These are phyloP conservation scores for Triops cancriformis DNA, from an alignment of 1,140 invertebrate species.

Conservation along the genomic window DNA sequence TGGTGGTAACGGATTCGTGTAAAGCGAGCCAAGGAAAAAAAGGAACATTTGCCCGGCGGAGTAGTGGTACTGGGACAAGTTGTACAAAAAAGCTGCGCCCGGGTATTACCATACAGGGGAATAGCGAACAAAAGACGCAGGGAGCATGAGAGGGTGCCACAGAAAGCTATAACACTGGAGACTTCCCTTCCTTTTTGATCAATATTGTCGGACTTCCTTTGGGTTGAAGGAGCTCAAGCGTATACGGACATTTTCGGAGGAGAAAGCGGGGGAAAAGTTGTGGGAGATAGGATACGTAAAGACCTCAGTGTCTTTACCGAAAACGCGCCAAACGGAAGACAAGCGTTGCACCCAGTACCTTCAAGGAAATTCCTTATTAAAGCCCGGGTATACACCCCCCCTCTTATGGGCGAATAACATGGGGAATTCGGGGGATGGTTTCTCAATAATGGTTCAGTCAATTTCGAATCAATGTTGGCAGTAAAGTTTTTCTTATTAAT, in stretches of 20 bases:
- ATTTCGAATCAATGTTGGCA: too few species aligned
- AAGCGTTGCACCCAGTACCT: background rate
- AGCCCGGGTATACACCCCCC: too few species aligned
- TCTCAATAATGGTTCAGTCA: too few species aligned
- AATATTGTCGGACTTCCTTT: slow-evolving; percentile 1
- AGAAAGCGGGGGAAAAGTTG: background rate
- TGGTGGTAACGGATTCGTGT: background rate
- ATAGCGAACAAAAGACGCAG: background rate
- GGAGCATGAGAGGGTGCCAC: background rate
- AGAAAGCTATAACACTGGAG: background rate
- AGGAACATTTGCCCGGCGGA: background rate
- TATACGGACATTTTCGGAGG: background rate
- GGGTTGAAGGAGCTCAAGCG: background rate
- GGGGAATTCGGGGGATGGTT: too few species aligned
- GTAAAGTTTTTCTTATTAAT: too few species aligned
- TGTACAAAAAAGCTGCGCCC: background rate
- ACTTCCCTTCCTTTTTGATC: slow-evolving; percentile 13
- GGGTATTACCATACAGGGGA: slow-evolving; percentile 9
- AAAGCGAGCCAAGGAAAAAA: background rate
- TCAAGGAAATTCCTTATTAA: background rate
- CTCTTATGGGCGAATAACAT: too few species aligned
- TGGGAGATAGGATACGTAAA: background rate
- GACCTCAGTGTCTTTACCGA: background rate
- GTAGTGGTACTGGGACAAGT: background rate
- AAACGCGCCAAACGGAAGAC: background rate